phyloP scores from a whole-genome alignment of 2,888 invertebrate genomes.

The Dinocampus coccinellae region DNA sequence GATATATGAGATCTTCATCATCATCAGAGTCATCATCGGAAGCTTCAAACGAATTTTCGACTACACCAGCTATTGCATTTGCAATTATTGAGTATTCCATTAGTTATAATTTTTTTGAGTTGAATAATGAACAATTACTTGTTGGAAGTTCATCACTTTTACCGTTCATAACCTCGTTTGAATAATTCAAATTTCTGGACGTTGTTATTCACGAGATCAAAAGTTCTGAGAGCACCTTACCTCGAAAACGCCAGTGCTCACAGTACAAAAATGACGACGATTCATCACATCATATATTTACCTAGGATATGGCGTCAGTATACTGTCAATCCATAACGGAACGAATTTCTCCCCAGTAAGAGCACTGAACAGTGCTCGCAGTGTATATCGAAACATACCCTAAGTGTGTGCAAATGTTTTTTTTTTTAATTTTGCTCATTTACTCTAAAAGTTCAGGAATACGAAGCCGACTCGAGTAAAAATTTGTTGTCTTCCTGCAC shows the following conservation, averaged over 20 bases:
- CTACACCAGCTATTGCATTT: neutral
- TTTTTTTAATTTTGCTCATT: too few relatives aligned
- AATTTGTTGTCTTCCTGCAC: too few relatives aligned
- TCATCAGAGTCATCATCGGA: neutral
- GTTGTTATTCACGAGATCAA: slow-evolving; percentile 1
- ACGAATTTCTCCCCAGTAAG: neutral
- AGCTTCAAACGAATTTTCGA: neutral
- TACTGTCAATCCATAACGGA: slow-evolving; percentile 10
- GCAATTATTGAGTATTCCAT: neutral
- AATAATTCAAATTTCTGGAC: neutral
- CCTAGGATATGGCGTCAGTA: neutral
- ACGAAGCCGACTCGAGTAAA: too few relatives aligned
- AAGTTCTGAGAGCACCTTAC: neutral
- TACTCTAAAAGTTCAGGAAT: too few relatives aligned
- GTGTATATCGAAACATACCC: slow-evolving; percentile 13
- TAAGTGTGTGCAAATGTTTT: too few relatives aligned
- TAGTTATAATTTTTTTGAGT: neutral
- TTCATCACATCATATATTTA: neutral
- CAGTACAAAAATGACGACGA: slow-evolving; percentile 4
- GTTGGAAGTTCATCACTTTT: too few relatives aligned
- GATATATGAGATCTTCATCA: neutral
- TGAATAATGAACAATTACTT: neutral
- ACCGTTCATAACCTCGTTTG: neutral
- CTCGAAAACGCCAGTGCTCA: neutral
- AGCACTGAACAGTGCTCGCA: slow-evolving; percentile 6